Percentiles rank a stretch among this genome's conserved stretches.
Conservation (phyloP, 2,113 vertebrate species). For the Odocoileus virginianus region DNA sequence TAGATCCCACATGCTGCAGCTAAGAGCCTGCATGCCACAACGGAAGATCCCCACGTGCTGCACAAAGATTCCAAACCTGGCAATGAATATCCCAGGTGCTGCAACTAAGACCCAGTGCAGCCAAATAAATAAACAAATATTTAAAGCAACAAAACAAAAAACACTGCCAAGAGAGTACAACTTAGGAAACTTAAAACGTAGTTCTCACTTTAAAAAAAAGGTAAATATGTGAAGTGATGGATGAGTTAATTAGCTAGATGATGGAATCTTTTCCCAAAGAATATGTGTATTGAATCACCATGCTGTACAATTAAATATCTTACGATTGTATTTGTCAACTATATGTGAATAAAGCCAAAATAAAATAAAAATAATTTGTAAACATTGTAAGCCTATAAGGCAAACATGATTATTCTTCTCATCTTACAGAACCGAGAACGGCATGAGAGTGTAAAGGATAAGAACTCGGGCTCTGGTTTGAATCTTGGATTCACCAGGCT, state of each 20-base stretch:
- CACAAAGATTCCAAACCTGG: too few relatives aligned
- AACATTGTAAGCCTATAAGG: background rate
- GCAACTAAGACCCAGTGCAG: background rate
- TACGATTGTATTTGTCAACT: background rate
- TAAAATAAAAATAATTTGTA: background rate
- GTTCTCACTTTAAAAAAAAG: background rate
- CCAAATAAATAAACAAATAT: background rate
- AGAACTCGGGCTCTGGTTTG: background rate
- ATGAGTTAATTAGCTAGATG: background rate
- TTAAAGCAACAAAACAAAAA: background rate
- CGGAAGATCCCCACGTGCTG: background rate
- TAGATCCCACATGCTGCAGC: background rate
- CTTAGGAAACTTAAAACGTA: background rate
- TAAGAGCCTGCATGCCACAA: background rate
- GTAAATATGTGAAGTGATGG: background rate
- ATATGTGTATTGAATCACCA: background rate
- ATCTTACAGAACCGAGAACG: background rate
- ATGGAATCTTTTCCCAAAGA: background rate
- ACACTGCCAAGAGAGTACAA: background rate
- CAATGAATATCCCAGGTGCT: too few relatives aligned
- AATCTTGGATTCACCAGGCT: background rate
- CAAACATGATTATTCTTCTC: background rate
- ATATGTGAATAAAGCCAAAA: background rate
- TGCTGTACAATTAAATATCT: background rate
- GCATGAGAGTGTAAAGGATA: background rate